These are phyloP conservation scores for Gastrophysa polygoni DNA, from an alignment of 2,888 invertebrate species.

Conservation along the genomic window DNA sequence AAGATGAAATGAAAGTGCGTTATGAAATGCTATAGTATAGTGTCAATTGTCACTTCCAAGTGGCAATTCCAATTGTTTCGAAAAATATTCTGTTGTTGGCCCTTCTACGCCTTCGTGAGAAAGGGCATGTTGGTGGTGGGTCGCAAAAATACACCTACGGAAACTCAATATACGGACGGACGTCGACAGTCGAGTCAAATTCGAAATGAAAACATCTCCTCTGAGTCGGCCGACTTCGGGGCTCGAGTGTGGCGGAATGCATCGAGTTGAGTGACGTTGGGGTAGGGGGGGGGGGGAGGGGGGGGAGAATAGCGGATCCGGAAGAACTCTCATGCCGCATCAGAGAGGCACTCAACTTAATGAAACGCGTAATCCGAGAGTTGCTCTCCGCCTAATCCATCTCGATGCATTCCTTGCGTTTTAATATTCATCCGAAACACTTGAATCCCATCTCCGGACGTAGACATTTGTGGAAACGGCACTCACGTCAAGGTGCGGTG, in stretches of 20 bases:
- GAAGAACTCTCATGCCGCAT: conserved; percentile 54
- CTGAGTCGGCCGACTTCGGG: conserved; percentile 32
- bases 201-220: conserved; percentile 54
- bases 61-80: too few relatives aligned
- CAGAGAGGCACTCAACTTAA: conserved; percentile 63
- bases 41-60: too few relatives aligned
- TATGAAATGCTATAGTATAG: too few relatives aligned
- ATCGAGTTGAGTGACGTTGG: too few relatives aligned
- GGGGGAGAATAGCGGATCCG: conserved; percentile 41
- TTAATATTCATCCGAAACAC: conserved; percentile 58
- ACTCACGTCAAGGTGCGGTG: conserved; percentile 47
- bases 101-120: too few relatives aligned
- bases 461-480: conserved; percentile 56
- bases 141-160: too few relatives aligned
- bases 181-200: too few relatives aligned
- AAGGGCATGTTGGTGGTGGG: too few relatives aligned
- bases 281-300: conserved; percentile 35
- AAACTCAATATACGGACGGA: too few relatives aligned
- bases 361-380: conserved; percentile 63
- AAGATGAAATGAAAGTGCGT: too few relatives aligned
- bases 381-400: conserved; percentile 58
- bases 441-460: conserved; percentile 47
- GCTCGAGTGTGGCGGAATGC: conserved; percentile 53
- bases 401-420: conserved; percentile 58
- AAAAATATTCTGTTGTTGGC: too few relatives aligned